Evolutionary conservation across 2,113 vertebrate species (phyloP), one percentile per base, ranked within the genome.

Genomic region (Telmatochromis brachygnathus): DNA sequence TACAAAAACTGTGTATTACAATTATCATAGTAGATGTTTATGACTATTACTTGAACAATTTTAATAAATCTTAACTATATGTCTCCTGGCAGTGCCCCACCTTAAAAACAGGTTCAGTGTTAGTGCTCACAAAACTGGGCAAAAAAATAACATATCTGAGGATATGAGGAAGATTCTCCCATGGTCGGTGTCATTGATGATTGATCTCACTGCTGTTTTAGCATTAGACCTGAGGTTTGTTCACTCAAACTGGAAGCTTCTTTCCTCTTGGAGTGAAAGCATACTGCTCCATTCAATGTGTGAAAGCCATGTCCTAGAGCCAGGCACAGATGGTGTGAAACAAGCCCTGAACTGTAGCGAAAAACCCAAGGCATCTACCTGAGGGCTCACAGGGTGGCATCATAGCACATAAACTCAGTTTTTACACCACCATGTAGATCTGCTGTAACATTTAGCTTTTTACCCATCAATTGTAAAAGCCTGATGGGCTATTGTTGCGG

Each of bases 291-390:
- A 84, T 90, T 91, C 90, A 81, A 88, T 88, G 89, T 85, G 81
- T 92, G 85, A 95, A 88, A 91, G 90, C 92, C 86, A 95, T 94
- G 89, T 94, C 94, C 92, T n/a, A 79, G 60, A 93, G 94, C 95
- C 85, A 82, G 85, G 91, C 89, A 55, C 96, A 96, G 95, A 96
- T 96, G 96, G 95, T 89, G 88, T 94, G 90, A 93, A 94, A 96
- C 89, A 93, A 93, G 92, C 68, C 68, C 88, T 91, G 85, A 93
- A 88, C 89, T 92, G 91, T 84, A 68, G 87, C 91, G 81, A 93
- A 89, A 92, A 95, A 91, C 90, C 91, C 58, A 85, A 93, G 91
- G 94, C 93, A 85, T 89, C 83, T 79, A 93, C 88, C 86, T 80
- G 82, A 87, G 87, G 94, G 89, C 84, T 88, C 82, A 77, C 89